phyloP scores from a whole-genome alignment of 2,888 invertebrate species.

The Erannis defoliaria region DNA sequence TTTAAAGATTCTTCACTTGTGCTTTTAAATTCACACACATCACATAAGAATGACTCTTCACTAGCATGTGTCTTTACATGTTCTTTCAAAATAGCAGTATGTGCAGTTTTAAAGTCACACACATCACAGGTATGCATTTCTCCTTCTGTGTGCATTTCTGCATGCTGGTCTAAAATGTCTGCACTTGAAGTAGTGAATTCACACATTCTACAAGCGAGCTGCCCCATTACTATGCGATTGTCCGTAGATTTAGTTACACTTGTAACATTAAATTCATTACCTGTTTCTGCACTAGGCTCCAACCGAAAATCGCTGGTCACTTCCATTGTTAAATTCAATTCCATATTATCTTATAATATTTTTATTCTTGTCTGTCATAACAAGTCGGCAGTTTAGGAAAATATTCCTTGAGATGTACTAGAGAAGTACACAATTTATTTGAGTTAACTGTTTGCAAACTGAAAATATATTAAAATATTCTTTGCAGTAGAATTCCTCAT shows the following conservation, averaged over 20 bases:
- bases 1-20: neutral
- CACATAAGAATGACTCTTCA: neutral
- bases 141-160: neutral
- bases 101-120: neutral
- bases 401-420: no score
- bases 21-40: neutral
- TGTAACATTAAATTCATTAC: neutral
- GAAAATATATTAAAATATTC: no score
- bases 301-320: neutral
- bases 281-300: neutral
- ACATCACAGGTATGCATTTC: constrained; percentile 1
- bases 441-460: no score
- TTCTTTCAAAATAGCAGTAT: neutral
- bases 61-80: constrained; percentile 5
- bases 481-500: no score
- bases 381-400: no score
- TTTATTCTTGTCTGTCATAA: neutral
- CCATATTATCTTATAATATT: neutral
- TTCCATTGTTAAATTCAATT: neutral
- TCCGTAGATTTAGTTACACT: neutral
- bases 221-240: neutral
- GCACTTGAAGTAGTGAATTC: neutral
- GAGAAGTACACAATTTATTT: no score
- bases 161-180: neutral
- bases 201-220: neutral